Conservation (phyloP, 2,113 vertebrate genomes). For the Prionailurus viverrinus region DNA sequence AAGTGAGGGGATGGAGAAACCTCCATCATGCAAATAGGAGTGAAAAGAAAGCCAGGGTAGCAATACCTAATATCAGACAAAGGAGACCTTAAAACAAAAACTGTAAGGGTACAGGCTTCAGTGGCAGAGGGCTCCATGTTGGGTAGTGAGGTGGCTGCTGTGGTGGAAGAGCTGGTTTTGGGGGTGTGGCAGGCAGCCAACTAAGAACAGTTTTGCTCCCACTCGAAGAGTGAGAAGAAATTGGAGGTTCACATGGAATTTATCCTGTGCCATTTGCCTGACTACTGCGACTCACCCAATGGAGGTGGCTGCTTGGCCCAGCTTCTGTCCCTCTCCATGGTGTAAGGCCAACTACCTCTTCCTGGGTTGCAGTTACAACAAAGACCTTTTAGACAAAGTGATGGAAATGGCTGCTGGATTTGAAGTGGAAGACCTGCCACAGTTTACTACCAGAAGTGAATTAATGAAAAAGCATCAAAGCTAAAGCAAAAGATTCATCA, state of each 20-base stretch:
- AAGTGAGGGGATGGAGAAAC: not conserved
- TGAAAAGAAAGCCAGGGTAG: not conserved
- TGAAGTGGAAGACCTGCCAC: conserved; percentile 91
- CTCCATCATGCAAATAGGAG: not conserved
- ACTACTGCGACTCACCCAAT: conserved; percentile 82
- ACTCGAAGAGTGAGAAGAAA: conserved; percentile 93
- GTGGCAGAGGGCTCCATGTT: conserved; percentile 50
- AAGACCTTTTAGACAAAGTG: conserved; percentile 91
- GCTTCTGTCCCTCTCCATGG: conserved; percentile 93
- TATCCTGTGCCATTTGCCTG: conserved; percentile 88
- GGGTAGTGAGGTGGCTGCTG: conserved; percentile 46
- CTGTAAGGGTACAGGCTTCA: rapidly evolving
- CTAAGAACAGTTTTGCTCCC: conserved; percentile 87
- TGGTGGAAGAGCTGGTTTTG: conserved; percentile 80
- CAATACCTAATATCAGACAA: not conserved
- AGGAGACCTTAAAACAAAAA: not conserved
- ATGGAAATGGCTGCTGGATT: conserved; percentile 93
- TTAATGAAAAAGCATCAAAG: conserved; percentile 88
- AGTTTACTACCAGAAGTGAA: conserved; percentile 93
- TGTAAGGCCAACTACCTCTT: conserved; percentile 95
- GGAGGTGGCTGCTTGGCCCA: conserved; percentile 85
- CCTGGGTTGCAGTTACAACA: conserved; percentile 91
- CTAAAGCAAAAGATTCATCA: conserved; percentile 74
- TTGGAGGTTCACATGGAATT: conserved; percentile 91
- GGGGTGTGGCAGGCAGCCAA: conserved; percentile 87